Evolutionary conservation across 2,888 invertebrate genomes (phyloP).

Genomic region (Cataglyphis altisquamis): DNA sequence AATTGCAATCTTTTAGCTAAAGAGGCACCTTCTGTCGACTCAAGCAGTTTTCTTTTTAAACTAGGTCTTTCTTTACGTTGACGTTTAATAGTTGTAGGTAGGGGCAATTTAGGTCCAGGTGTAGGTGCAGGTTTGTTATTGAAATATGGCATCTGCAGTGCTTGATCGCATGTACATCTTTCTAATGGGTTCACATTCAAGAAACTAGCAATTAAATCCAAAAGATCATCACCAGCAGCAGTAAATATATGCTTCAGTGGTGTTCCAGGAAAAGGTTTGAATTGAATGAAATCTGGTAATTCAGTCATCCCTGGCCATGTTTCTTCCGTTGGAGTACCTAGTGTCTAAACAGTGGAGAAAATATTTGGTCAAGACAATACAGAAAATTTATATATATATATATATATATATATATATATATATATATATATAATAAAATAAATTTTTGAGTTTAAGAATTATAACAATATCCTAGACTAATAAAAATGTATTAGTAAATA

Average conservation of each 20-base stretch:
- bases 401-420: background rate
- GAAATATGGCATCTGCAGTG: conserved; percentile 96
- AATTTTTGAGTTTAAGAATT: background rate
- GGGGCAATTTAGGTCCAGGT: conserved; percentile 93
- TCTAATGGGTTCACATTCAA: conserved; percentile 94
- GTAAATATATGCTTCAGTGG: conserved; percentile 97
- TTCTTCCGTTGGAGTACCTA: conserved; percentile 97
- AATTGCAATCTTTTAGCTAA: conserved; percentile 91
- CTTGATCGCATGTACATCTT: conserved; percentile 93
- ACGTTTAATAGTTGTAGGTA: conserved; percentile 90
- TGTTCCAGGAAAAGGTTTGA: conserved; percentile 94
- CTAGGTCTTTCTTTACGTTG: conserved; percentile 90
- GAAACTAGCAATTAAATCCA: conserved; percentile 92
- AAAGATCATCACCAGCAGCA: conserved; percentile 96
- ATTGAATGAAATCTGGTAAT: conserved; percentile 96
- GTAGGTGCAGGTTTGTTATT: conserved; percentile 96
- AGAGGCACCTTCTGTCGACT: conserved; percentile 90
- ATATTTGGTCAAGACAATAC: background rate
- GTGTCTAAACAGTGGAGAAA: conserved; percentile 80
- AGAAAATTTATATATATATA: background rate
- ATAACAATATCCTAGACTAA: background rate
- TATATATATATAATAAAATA: background rate
- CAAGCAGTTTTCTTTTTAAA: conserved; percentile 92
- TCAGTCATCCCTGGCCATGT: conserved; percentile 95
- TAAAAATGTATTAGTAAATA: conserved; percentile 85